Percentiles rank a stretch among this genome's conserved stretches.
Evolutionary conservation across 2,888 invertebrate species (phyloP).

Genomic region (Leucophenga maculata): DNA sequence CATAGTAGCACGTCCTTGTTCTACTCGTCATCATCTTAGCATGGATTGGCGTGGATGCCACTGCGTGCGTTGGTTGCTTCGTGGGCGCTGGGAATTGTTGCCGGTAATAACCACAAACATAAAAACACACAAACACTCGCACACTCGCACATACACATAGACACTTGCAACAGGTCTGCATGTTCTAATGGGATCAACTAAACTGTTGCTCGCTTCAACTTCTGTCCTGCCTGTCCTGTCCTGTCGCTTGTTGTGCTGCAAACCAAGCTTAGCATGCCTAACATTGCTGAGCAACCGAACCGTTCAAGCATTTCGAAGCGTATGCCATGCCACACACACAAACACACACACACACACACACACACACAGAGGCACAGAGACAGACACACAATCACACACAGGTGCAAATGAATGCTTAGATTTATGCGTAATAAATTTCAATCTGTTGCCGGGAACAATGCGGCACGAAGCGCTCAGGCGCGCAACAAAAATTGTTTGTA

Average conservation of each 20-base stretch:
- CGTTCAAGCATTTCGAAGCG: conserved; percentile 21
- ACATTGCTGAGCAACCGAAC: background rate
- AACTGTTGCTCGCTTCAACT: conserved; percentile 44
- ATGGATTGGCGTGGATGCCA: too few species aligned
- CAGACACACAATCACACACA: conserved; percentile 34
- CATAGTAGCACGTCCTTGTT: conserved; percentile 14
- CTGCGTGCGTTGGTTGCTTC: too few species aligned
- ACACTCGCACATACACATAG: too few species aligned
- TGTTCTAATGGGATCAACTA: conserved; percentile 26
- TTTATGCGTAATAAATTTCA: conserved; percentile 71
- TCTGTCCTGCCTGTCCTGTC: conserved; percentile 18
- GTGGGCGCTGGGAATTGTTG: too few species aligned
- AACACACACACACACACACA: conserved; percentile 10
- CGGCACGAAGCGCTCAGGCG: background rate
- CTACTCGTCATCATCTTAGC: conserved; percentile 21
- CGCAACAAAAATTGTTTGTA: background rate
- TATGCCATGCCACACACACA: conserved; percentile 22
- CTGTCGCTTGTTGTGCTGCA: conserved; percentile 41
- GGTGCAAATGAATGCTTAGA: conserved; percentile 67
- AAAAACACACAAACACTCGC: too few species aligned
- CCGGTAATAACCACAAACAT: too few species aligned
- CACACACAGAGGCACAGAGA: background rate
- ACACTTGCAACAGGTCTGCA: too few species aligned
- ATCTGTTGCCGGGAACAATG: conserved; percentile 59
- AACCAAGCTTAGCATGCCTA: conserved; percentile 1